Conservation (phyloP, 2,113 vertebrate species). For the Dipodomys spectabilis region DNA sequence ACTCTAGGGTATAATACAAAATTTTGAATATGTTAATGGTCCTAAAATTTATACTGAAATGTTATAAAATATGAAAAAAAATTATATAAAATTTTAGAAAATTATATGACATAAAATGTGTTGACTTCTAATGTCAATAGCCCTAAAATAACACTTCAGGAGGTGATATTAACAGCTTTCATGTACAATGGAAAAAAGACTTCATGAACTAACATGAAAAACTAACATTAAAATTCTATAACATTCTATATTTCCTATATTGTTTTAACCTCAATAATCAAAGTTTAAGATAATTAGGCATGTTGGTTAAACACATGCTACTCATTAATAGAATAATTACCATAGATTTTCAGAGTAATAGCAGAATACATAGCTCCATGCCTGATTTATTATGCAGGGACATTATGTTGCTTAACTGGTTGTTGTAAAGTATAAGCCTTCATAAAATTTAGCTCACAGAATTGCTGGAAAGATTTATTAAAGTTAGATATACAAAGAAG, state of each 20-base stretch:
- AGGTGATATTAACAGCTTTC: background rate
- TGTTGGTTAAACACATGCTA: constrained; percentile 63
- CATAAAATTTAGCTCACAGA: background rate
- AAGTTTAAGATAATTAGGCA: constrained; percentile 66
- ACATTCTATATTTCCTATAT: background rate
- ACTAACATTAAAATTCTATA: constrained; percentile 8
- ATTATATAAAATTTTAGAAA: background rate
- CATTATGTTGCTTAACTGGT: constrained; percentile 3
- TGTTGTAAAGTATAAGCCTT: background rate
- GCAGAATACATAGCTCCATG: constrained; percentile 34
- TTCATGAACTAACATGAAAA: background rate
- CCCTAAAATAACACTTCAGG: too few relatives aligned
- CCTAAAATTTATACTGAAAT: background rate
- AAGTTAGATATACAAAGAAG: background rate
- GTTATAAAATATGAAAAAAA: background rate
- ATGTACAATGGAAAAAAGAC: background rate
- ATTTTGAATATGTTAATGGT: background rate
- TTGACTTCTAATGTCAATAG: too few relatives aligned
- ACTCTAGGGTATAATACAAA: background rate
- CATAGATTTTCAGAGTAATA: constrained; percentile 59
- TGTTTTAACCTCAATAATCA: constrained; percentile 59
- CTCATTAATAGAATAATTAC: constrained; percentile 63
- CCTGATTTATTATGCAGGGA: background rate
- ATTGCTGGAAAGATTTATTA: background rate
- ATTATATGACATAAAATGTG: too few relatives aligned